Conservation (phyloP, 2,113 vertebrate genomes). For the Gobius niger region DNA sequence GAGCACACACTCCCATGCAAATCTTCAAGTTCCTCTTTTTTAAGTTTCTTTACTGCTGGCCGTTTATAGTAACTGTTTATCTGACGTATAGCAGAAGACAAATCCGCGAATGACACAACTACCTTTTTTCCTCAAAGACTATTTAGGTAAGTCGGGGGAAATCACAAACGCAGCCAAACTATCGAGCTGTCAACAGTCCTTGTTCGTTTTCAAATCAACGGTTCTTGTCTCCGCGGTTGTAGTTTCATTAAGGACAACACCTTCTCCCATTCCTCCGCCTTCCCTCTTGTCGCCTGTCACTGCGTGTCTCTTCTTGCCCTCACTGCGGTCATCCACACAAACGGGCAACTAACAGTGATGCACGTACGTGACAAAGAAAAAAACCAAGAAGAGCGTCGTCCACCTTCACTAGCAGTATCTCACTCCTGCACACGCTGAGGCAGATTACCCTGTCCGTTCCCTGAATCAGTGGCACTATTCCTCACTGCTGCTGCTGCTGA, state of each 20-base stretch:
- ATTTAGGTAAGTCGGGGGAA: no score
- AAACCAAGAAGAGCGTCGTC: constrained; percentile 36
- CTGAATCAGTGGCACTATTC: constrained; percentile 17
- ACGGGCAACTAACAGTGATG: constrained; percentile 7
- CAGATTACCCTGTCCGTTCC: constrained; percentile 16
- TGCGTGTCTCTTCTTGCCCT: constrained; percentile 22
- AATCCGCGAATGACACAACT: no score
- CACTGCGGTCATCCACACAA: constrained; percentile 16
- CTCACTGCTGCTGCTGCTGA: constrained; percentile 25
- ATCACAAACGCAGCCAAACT: neutral
- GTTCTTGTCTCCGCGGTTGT: constrained; percentile 16
- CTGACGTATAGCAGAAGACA: no score
- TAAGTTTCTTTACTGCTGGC: no score
- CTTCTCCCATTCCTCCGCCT: neutral
- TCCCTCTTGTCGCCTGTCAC: constrained; percentile 37
- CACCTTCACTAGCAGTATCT: constrained; percentile 14
- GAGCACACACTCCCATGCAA: constrained; percentile 12
- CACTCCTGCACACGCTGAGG: constrained; percentile 20
- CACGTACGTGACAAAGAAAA: neutral
- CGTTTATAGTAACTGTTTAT: no score
- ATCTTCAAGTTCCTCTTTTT: neutral
- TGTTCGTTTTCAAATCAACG: neutral
- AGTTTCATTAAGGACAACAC: constrained; percentile 22
- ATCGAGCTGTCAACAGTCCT: neutral
- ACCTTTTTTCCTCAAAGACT: no score